phyloP scores from a whole-genome alignment of 2,113 vertebrate genomes.

The Verasper variegatus region DNA sequence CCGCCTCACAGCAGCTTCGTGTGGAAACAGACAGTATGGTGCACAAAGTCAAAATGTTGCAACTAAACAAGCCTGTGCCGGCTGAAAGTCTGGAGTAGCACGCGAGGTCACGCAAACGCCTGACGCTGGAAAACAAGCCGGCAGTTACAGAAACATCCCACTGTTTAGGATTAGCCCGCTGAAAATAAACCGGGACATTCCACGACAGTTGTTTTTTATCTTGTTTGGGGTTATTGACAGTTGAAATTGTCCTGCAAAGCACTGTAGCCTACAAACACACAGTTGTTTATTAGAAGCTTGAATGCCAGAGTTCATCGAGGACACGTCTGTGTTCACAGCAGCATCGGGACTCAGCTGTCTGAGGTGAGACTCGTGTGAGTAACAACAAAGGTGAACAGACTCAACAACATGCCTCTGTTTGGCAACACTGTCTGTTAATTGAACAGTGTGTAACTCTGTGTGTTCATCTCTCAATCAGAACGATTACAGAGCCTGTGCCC shows the following conservation, averaged over 20 bases:
- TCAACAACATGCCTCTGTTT: too few relatives aligned
- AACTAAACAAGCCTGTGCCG: slow-evolving; percentile 8
- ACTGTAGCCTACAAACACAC: neutral
- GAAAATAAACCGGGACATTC: slow-evolving; percentile 4
- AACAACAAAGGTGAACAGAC: too few relatives aligned
- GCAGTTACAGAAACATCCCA: slow-evolving; percentile 15
- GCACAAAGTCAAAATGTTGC: slow-evolving; percentile 16
- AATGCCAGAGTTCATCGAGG: slow-evolving; percentile 20
- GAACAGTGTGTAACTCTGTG: too few relatives aligned
- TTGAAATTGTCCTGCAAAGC: neutral
- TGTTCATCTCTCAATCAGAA: too few relatives aligned
- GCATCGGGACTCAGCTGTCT: too few relatives aligned
- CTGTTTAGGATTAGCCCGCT: slow-evolving; percentile 18
- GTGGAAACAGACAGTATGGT: neutral
- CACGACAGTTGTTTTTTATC: neutral
- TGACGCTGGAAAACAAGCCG: slow-evolving; percentile 19
- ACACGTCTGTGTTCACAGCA: neutral
- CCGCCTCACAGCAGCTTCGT: neutral
- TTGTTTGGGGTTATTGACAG: slow-evolving; percentile 19
- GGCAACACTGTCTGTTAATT: too few relatives aligned
- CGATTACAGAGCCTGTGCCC: too few relatives aligned
- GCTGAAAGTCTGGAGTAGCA: slow-evolving; percentile 8
- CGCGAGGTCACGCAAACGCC: slow-evolving; percentile 29
- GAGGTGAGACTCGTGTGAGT: too few relatives aligned
- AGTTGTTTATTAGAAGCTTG: slow-evolving; percentile 11